Conservation (phyloP, 2,113 vertebrate species). For the Oreochromis aureus region DNA sequence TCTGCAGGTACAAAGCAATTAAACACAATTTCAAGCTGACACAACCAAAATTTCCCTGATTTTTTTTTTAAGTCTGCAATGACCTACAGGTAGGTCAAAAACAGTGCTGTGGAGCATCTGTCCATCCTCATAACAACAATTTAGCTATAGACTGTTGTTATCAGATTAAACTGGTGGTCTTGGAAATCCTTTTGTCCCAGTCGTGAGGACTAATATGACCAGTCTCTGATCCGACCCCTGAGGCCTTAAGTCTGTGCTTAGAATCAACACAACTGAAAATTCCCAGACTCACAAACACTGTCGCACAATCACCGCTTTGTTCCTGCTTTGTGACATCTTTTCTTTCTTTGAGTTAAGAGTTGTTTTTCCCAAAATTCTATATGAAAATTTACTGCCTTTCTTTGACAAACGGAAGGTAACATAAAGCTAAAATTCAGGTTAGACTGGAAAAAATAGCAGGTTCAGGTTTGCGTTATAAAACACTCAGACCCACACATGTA, state of each 20-base stretch:
- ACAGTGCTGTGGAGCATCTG: slow-evolving; percentile 5
- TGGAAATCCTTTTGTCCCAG: slow-evolving; percentile 29
- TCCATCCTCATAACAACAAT: slow-evolving; percentile 24
- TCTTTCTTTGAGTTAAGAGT: neutral
- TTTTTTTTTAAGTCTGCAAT: neutral
- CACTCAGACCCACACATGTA: neutral
- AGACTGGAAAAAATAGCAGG: neutral
- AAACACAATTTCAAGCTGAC: neutral
- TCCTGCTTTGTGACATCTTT: fast-evolving
- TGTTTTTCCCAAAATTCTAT: neutral
- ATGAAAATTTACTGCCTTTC: neutral
- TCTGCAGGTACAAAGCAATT: neutral
- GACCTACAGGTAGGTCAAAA: slow-evolving; percentile 2
- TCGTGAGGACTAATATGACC: neutral
- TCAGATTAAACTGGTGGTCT: slow-evolving; percentile 35
- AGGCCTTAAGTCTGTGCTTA: neutral
- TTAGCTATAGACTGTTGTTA: slow-evolving; percentile 32
- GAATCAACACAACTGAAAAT: neutral
- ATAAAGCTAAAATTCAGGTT: neutral
- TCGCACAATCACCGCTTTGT: neutral
- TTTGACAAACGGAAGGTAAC: neutral
- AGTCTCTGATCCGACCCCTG: neutral
- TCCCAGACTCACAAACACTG: neutral
- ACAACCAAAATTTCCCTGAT: neutral
- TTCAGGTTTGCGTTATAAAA: neutral